These are phyloP conservation scores for Quadroppia sp. DNA, from an alignment of 2,888 invertebrate genomes.

Conservation along the genomic window DNA sequence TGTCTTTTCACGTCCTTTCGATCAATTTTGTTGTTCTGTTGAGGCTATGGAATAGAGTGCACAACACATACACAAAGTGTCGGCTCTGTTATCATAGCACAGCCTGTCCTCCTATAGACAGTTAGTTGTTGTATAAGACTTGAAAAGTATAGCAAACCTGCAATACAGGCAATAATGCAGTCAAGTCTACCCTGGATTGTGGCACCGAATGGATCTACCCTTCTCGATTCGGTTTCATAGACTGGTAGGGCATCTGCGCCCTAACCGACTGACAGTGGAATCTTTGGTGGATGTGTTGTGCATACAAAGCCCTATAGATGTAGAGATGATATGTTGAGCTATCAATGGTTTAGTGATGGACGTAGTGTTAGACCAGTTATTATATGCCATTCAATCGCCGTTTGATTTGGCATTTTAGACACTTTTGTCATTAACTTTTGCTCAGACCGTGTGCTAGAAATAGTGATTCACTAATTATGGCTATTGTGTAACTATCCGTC, in stretches of 20 bases:
- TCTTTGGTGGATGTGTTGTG: background rate
- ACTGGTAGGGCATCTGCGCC: constrained; percentile 24
- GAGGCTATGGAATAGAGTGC: background rate
- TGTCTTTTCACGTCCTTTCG: background rate
- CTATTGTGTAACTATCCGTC: constrained; percentile 36
- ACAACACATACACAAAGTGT: constrained; percentile 9
- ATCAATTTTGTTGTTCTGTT: constrained; percentile 15
- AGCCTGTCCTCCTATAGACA: constrained; percentile 5
- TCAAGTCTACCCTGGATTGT: background rate
- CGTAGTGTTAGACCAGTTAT: constrained; percentile 17
- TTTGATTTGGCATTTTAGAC: constrained; percentile 5
- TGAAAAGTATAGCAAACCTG: constrained; percentile 14
- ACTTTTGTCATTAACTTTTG: background rate
- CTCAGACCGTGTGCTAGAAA: background rate
- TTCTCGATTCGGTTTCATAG: constrained; percentile 15
- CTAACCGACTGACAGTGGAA: constrained; percentile 9
- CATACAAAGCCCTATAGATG: background rate
- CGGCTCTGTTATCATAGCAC: background rate
- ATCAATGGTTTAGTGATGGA: constrained; percentile 27
- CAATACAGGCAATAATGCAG: constrained; percentile 5
- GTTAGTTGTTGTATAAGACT: background rate
- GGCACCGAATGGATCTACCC: background rate
- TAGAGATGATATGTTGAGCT: constrained; percentile 23
- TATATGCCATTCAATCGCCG: constrained; percentile 1
- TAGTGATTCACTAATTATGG: background rate